Conservation (phyloP, 2,797 vertebrate species). For the Meda fulgida region DNA sequence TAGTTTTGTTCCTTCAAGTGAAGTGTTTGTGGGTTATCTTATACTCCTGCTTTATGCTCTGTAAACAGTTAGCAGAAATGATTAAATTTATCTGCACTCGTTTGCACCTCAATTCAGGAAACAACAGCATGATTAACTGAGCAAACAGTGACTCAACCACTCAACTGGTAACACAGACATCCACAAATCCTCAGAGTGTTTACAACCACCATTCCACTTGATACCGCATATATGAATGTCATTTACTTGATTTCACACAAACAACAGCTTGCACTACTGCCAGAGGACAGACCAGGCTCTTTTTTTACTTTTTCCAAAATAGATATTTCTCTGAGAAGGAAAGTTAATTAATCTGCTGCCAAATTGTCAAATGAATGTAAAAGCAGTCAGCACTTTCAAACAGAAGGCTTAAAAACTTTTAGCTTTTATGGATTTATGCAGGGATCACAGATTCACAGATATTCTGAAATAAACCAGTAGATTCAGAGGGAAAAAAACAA, state of each 20-base stretch:
- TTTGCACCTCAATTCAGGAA: not conserved
- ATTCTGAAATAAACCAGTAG: not conserved
- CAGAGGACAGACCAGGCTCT: conserved; percentile 8
- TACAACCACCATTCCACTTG: conserved; percentile 30
- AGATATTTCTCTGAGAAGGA: conserved; percentile 6
- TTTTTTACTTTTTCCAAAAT: not conserved
- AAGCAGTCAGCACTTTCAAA: conserved; percentile 51
- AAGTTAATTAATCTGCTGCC: conserved; percentile 3
- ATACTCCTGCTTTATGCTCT: not conserved
- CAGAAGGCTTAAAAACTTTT: conserved; percentile 23
- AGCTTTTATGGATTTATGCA: not conserved
- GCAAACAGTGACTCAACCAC: conserved; percentile 41
- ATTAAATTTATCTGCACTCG: conserved; percentile 15
- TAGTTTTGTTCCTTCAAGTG: not conserved
- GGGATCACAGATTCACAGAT: not conserved
- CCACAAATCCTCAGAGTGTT: conserved; percentile 38
- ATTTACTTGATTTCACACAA: conserved; percentile 38
- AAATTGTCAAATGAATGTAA: conserved; percentile 15
- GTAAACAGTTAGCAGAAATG: not conserved
- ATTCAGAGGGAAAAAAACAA: not conserved
- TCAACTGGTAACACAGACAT: conserved; percentile 22
- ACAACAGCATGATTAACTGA: conserved; percentile 13
- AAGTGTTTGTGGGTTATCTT: conserved; percentile 8
- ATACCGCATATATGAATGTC: conserved; percentile 26
- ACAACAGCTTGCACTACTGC: conserved; percentile 15